Evolutionary conservation across 1,140 invertebrate species (phyloP).

Genomic region (Drosophila tropicalis): DNA sequence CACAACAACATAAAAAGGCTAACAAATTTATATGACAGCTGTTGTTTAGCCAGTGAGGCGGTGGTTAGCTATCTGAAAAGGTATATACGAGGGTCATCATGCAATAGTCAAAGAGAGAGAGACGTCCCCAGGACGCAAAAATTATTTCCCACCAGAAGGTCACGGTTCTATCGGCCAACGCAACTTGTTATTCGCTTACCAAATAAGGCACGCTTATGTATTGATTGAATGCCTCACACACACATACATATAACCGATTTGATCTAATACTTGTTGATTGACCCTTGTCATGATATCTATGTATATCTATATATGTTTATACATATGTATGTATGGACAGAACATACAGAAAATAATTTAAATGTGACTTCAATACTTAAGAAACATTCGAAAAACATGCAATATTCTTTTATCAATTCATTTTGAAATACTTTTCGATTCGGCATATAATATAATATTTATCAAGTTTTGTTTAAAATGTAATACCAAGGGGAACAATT

Average conservation of each 20-base stretch:
- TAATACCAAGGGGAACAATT: too few relatives aligned
- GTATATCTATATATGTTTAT: constrained; percentile 19
- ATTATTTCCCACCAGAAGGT: neutral
- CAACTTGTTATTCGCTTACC: neutral
- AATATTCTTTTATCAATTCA: too few relatives aligned
- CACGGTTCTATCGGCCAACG: too few relatives aligned
- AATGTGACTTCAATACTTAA: too few relatives aligned
- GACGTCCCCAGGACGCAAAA: neutral
- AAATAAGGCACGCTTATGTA: neutral
- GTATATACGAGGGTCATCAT: constrained; percentile 1
- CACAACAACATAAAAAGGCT: constrained; percentile 2
- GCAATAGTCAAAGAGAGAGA: neutral
- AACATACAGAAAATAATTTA: constrained; percentile 13
- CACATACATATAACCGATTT: neutral
- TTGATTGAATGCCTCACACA: neutral
- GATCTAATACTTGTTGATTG: neutral
- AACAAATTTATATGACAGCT: constrained; percentile 10
- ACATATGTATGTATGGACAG: constrained; percentile 17
- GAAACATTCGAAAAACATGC: too few relatives aligned
- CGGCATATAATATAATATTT: too few relatives aligned
- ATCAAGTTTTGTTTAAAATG: too few relatives aligned
- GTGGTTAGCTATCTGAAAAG: neutral
- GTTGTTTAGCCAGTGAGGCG: neutral
- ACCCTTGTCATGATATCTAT: neutral
- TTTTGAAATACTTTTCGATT: too few relatives aligned